Conservation (phyloP, 2,113 vertebrate genomes). For the Ranitomeya variabilis region DNA sequence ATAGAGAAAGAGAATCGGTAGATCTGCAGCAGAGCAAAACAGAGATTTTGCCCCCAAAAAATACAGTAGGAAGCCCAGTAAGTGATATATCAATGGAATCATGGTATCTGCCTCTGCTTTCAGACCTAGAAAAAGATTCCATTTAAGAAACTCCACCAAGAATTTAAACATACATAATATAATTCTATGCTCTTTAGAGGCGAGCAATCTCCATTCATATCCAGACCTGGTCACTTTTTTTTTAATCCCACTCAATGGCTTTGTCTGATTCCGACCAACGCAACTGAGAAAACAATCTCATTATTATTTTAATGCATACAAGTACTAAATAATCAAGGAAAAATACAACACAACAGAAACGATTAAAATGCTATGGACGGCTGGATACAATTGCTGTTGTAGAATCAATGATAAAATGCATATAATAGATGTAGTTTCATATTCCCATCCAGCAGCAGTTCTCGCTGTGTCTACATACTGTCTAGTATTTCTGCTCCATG, state of each 20-base stretch:
- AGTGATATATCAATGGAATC: too few relatives aligned
- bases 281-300: neutral
- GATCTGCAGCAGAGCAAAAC: too few relatives aligned
- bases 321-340: neutral
- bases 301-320: neutral
- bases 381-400: neutral
- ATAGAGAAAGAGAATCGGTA: too few relatives aligned
- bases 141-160: neutral
- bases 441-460: neutral
- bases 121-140: too few relatives aligned
- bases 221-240: neutral
- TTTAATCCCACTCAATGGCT: neutral
- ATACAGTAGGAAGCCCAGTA: too few relatives aligned
- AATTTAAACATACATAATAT: neutral
- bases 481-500: slow-evolving; percentile 27
- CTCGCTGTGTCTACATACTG: neutral
- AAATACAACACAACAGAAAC: neutral
- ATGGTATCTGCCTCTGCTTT: too few relatives aligned
- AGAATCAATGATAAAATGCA: slow-evolving; percentile 8
- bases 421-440: neutral
- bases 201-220: neutral
- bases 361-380: neutral
- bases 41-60: too few relatives aligned
- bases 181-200: neutral
- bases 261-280: neutral